Conservation (phyloP, 2,888 invertebrate genomes). For the Rhamnusium bicolor region DNA sequence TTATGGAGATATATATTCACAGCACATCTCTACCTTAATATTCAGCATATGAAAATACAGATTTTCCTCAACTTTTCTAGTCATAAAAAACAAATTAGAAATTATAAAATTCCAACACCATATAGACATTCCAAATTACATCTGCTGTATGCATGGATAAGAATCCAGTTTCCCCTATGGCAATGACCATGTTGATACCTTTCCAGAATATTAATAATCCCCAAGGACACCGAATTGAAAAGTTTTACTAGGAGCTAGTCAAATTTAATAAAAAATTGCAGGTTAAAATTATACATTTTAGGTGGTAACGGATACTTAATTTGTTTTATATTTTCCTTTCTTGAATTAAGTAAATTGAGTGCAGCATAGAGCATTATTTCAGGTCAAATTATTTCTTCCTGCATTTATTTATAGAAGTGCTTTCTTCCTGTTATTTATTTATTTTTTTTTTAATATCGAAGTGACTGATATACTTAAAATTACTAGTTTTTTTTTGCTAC, state of each 20-base stretch:
- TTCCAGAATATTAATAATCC: constrained; percentile 22
- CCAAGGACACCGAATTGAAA: neutral
- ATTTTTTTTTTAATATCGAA: no score
- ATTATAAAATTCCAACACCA: constrained; percentile 29
- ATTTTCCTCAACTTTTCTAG: neutral
- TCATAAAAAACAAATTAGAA: constrained; percentile 18
- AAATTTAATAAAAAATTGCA: neutral
- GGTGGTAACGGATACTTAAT: no score
- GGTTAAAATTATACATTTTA: neutral
- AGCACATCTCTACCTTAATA: neutral
- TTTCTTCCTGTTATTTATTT: no score
- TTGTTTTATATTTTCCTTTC: no score
- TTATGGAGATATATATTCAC: neutral
- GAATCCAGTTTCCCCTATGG: constrained; percentile 18
- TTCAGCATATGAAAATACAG: neutral
- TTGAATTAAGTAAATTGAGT: no score
- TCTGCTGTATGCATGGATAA: constrained; percentile 16
- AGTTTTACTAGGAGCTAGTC: neutral
- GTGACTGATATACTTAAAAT: no score
- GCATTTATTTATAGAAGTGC: no score
- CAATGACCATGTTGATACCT: constrained; percentile 23
- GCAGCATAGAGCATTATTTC: no score
- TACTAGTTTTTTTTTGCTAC: no score
- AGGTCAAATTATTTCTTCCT: no score
- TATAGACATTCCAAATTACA: constrained; percentile 25